Evolutionary conservation across 2,113 vertebrate genomes (phyloP).

Genomic region (Prionailurus bengalensis): DNA sequence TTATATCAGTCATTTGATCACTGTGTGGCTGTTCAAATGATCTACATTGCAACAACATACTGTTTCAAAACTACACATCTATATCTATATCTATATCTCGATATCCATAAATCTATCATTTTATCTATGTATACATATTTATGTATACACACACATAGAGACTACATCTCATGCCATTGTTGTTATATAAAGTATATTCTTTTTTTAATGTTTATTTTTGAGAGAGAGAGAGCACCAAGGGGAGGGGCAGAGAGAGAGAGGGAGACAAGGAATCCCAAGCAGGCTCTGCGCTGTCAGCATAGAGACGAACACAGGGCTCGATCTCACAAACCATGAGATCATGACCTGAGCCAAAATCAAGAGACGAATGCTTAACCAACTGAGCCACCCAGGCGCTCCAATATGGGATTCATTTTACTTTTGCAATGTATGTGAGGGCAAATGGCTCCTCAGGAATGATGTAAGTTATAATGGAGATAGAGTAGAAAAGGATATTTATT

Average conservation of each 20-base stretch:
- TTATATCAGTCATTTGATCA: neutral
- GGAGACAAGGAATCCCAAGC: too few relatives aligned
- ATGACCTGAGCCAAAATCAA: too few relatives aligned
- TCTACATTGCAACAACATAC: neutral
- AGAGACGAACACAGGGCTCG: too few relatives aligned
- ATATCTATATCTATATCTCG: neutral
- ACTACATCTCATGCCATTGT: neutral
- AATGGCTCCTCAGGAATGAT: neutral
- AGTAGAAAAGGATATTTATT: neutral
- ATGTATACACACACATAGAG: neutral
- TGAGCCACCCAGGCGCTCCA: too few relatives aligned
- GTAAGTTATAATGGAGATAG: neutral
- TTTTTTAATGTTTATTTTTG: too few relatives aligned
- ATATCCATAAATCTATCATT: neutral
- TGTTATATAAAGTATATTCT: neutral
- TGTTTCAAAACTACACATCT: neutral
- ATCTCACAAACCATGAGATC: too few relatives aligned
- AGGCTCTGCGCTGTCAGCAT: too few relatives aligned
- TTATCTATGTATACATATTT: neutral
- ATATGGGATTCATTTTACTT: neutral
- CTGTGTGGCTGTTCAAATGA: neutral
- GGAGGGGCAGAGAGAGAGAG: too few relatives aligned
- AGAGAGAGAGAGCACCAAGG: too few relatives aligned
- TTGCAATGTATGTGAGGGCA: neutral
- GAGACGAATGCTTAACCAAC: too few relatives aligned